A percentile compares a stretch with the other conserved stretches of the same genome.
Evolutionary conservation across 2,797 vertebrate species (phyloP).

Genomic region (Notolepis coatsorum): DNA sequence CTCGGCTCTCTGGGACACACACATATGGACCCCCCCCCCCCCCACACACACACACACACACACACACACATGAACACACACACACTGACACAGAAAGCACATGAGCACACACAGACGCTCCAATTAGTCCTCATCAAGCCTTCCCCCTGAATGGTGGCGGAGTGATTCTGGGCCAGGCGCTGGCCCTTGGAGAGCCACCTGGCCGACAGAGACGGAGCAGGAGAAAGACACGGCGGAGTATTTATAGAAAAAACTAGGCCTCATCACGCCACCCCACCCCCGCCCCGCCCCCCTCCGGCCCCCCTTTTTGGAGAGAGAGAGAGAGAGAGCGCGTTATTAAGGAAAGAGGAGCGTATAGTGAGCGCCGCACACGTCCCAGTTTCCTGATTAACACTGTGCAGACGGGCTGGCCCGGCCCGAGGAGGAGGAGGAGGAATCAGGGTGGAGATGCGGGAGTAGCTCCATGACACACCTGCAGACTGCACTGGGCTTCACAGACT

Average conservation of each 20-base stretch:
- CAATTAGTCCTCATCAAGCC: slow-evolving; percentile 78
- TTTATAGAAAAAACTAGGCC: slow-evolving; percentile 89
- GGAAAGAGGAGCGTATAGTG: slow-evolving; percentile 80
- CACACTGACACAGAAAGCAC: neutral
- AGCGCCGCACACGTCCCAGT: slow-evolving; percentile 82
- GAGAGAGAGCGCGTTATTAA: too few species aligned
- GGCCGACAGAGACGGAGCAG: slow-evolving; percentile 78
- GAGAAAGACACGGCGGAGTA: slow-evolving; percentile 76
- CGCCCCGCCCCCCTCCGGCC: too few species aligned
- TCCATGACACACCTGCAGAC: slow-evolving; percentile 69
- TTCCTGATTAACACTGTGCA: slow-evolving; percentile 83
- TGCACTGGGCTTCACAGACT: slow-evolving; percentile 60
- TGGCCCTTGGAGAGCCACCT: slow-evolving; percentile 83
- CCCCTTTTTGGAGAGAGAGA: slow-evolving; percentile 84
- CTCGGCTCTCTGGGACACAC: slow-evolving; percentile 20
- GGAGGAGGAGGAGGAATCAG: slow-evolving; percentile 69
- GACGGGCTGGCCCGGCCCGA: slow-evolving; percentile 67
- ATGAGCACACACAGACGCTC: slow-evolving; percentile 60
- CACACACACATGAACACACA: slow-evolving; percentile 14
- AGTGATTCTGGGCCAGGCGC: slow-evolving; percentile 86
- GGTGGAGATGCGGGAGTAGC: slow-evolving; percentile 74
- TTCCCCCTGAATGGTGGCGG: slow-evolving; percentile 64
- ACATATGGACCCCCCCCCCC: too few species aligned
- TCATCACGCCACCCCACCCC: too few species aligned
- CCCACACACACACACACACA: slow-evolving; percentile 30